Base-by-base conservation (phyloP, 2,797 vertebrate species). In the Pangasius krempfi region DNA sequence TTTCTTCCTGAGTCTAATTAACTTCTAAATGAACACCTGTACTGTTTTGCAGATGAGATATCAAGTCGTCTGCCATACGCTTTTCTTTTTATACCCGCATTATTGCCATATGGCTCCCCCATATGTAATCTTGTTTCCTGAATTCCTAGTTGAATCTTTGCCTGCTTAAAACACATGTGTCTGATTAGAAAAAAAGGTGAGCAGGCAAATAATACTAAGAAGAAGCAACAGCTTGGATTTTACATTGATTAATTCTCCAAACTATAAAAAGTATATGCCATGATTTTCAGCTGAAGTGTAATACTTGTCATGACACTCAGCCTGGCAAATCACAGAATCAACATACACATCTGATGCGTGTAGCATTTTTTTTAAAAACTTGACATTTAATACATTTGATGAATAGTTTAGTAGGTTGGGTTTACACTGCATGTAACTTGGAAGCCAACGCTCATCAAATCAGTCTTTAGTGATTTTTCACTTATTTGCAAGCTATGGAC, bases 131-230 rank as follows among this genome's bases (percentile, higher is more conserved):
- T 40, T 56, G 25, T 4, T 1, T 64, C 7, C 60, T 40, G 58
- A 27, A 47, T 47, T 47, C 44, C 58, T 62, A 44, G 37, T 64
- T 37, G 22, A 62, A 83, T 44, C 33, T 82, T 13, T 6, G 56
- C 79, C 56, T 40, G 79, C 33, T 40, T 40, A 66, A n/a, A 47
- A 3, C 40, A 82, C 52, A 56, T 64, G 58, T 37, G 79, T 68
- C 76, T 84, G 18, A 89, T 90, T 40, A 87, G 22, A 40, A 64
- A 66, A 50, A 80, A n/a, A 78, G 47, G 18, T 44, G 37, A 44
- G 70, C 8, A 78, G 13, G 27, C 10, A 44, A 22, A 60, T 81
- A 50, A 85, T 58, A 58, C 22, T 37, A 60, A 78, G 44, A 86
- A 75, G 47, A 60, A 68, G 40, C 14, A 84, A 80, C 87, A 84